Evolutionary conservation across 2,888 invertebrate species (phyloP), one percentile per base, ranked within the genome.

Genomic region (Thalpophila matura): DNA sequence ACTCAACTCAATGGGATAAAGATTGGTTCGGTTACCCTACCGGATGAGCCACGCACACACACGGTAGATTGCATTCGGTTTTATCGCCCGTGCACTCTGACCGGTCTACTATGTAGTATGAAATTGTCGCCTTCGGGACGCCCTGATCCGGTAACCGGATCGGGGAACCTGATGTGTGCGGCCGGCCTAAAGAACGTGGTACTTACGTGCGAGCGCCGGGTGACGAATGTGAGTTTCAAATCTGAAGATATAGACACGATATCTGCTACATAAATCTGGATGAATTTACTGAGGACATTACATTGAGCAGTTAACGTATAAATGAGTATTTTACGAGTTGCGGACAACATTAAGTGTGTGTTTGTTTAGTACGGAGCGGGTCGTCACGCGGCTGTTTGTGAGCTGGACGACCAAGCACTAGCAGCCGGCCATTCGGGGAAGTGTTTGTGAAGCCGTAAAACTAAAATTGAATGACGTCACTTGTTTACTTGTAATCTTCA

Each of bases 391-490:
- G 49, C 22, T 33, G 38, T 63, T 43, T 35, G 20, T 56, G n/a
- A n/a, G n/a, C n/a, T n/a, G n/a, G n/a, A 33, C 46, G 20, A 40
- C 27, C 38, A 43, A 55, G 60, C 55, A 50, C 38, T 26, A 40
- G 18, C 31, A 7, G 14, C 12, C 24, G 4, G 22, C 24, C 40
- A 49, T n/a, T 18, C 24, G 1, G 7, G 7, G 7, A 24, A 45
- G 20, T 29, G 57, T 47, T 60, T 42, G 64, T 42, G 27, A 37
- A 42, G 27, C 20, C 31, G 26, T 68, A 55, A 62, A 62, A 14
- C 29, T 54, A 38, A 47, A 65, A 70, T 53, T 58, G 16, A 45
- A 70, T 70, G 60, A 74, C 58, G 60, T 71, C 61, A 66, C 42
- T 38, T 70, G 61, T 74, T 74, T 61, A 61, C 57, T 54, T 6